phyloP scores from a whole-genome alignment of 2,888 invertebrate genomes.

The Lepidocyrtoides sp. region DNA sequence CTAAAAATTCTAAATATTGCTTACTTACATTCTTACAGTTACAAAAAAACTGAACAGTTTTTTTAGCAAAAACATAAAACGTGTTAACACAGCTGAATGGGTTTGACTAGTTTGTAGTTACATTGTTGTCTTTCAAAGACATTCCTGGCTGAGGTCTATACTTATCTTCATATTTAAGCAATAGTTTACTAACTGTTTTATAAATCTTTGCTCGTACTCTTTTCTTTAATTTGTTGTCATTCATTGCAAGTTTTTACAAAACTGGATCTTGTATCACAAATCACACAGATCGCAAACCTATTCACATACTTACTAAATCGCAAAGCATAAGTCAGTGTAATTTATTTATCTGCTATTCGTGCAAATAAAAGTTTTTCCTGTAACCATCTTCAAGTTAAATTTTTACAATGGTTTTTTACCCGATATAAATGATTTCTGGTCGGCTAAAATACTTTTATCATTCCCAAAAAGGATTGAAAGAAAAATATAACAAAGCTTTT shows the following conservation, averaged over 20 bases:
- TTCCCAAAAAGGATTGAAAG: no score
- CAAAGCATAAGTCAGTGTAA: no score
- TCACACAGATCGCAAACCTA: neutral
- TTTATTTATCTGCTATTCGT: no score
- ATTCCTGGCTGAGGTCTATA: conserved; percentile 56
- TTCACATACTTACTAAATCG: neutral
- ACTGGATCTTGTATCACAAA: no score
- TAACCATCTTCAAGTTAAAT: no score
- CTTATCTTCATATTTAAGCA: neutral
- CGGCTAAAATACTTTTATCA: no score
- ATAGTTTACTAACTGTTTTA: conserved; percentile 12
- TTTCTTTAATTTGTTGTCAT: no score
- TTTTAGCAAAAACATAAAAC: conserved; percentile 17
- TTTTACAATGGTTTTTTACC: no score
- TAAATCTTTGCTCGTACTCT: neutral
- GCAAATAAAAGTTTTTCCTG: no score
- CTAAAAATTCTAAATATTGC: conserved; percentile 25
- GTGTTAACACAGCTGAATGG: conserved; percentile 44
- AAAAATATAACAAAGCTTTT: no score
- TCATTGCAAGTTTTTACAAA: no score
- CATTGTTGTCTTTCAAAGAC: conserved; percentile 70
- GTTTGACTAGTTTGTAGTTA: conserved; percentile 61
- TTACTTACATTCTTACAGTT: neutral
- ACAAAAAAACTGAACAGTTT: conserved; percentile 18
- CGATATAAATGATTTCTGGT: no score